Evolutionary conservation across 2,888 invertebrate species (phyloP).

Genomic region (Drosophila putrida): DNA sequence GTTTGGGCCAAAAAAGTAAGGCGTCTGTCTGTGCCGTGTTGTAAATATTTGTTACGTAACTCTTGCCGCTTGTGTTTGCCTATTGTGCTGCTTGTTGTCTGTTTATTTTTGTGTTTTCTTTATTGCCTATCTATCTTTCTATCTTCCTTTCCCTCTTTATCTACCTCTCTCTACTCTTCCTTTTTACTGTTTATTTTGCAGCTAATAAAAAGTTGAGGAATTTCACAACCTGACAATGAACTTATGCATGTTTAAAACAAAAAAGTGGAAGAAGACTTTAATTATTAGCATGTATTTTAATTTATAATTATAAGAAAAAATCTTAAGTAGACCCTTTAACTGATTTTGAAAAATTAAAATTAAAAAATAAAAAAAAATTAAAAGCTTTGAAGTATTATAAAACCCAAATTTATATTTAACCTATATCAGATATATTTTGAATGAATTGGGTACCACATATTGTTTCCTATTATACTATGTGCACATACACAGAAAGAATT

Average conservation of each 20-base stretch:
- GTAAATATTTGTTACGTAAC: conserved; percentile 80
- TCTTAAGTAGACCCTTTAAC: too few species aligned
- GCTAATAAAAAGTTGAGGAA: conserved; percentile 78
- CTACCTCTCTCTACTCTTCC: conserved; percentile 3
- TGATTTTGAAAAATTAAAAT: too few species aligned
- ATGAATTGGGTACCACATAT: too few species aligned
- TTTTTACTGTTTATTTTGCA: conserved; percentile 61
- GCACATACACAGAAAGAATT: too few species aligned
- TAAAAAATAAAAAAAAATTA: too few species aligned
- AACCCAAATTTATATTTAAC: too few species aligned
- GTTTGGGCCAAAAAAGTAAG: neutral
- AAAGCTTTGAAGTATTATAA: too few species aligned
- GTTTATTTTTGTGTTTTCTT: conserved; percentile 67
- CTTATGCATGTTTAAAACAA: conserved; percentile 35
- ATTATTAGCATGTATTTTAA: too few species aligned
- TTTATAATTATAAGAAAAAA: too few species aligned
- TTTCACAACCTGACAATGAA: conserved; percentile 48
- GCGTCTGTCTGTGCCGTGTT: conserved; percentile 48
- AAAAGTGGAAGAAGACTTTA: conserved; percentile 9
- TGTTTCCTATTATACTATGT: too few species aligned
- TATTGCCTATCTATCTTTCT: conserved; percentile 19
- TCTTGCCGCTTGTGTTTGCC: conserved; percentile 72
- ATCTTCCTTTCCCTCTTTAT: neutral
- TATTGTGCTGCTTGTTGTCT: conserved; percentile 58
- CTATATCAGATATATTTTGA: too few species aligned